A percentile compares a stretch with the other conserved stretches of the same genome.
Conservation (phyloP, 1,140 invertebrate species). For the Stenopsyche tienmushanensis region DNA sequence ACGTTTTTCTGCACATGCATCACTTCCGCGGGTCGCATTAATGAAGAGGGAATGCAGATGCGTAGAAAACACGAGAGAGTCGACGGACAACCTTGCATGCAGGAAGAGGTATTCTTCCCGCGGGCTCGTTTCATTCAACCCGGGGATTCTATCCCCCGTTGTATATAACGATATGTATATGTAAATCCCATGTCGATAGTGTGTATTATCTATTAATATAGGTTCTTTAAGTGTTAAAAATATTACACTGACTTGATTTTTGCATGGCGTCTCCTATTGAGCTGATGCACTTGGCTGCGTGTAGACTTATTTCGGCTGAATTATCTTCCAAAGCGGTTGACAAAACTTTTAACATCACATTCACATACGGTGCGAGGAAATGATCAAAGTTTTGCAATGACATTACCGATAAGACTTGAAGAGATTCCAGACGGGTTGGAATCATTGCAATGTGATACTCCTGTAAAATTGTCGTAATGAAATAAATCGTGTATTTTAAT, state of each 20-base stretch:
- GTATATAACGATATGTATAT: no score
- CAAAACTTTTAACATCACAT: slow-evolving; percentile 60
- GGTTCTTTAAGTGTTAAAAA: no score
- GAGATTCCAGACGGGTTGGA: slow-evolving; percentile 72
- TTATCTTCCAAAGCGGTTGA: slow-evolving; percentile 55
- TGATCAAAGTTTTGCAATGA: slow-evolving; percentile 63
- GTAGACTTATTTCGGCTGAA: slow-evolving; percentile 62
- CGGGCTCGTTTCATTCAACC: no score
- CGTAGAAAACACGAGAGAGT: no score
- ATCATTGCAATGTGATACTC: slow-evolving; percentile 47
- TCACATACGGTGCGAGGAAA: slow-evolving; percentile 58
- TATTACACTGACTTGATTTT: slow-evolving; percentile 48
- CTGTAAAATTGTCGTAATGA: not conserved
- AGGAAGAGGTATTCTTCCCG: no score
- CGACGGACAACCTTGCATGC: no score
- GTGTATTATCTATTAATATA: no score
- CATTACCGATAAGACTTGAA: slow-evolving; percentile 73
- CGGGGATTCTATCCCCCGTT: no score
- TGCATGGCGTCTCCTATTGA: slow-evolving; percentile 62
- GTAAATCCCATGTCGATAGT: no score
- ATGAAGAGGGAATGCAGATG: no score
- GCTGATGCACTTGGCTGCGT: slow-evolving; percentile 65
- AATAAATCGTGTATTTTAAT: not conserved
- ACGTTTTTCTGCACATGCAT: no score
- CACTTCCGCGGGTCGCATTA: no score